A percentile compares a stretch with the other conserved stretches of the same genome.
phyloP scores from a whole-genome alignment of 1,140 invertebrate genomes.

The Aphelinus certus region DNA sequence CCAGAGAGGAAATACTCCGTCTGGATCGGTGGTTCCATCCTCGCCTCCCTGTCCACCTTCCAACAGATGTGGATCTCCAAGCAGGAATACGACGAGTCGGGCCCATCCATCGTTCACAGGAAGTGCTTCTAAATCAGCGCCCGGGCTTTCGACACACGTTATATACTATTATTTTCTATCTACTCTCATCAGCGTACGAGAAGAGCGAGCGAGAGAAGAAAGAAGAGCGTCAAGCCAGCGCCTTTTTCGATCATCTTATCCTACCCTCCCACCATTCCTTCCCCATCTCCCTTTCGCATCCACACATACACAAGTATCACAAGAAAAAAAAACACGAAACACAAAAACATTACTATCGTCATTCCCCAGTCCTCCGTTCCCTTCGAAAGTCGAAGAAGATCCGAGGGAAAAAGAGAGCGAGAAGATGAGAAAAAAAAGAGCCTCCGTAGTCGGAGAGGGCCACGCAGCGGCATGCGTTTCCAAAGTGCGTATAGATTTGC shows the following conservation, averaged over 20 bases:
- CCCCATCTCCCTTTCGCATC: slow-evolving; percentile 11
- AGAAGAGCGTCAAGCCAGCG: slow-evolving; percentile 21
- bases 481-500: neutral
- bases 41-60: slow-evolving; percentile 88
- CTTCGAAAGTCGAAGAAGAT: slow-evolving; percentile 21
- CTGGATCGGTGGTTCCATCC: slow-evolving; percentile 89
- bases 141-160: too few relatives aligned
- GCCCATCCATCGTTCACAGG: slow-evolving; percentile 92
- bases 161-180: too few relatives aligned
- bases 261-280: slow-evolving; percentile 9
- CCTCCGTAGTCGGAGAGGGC: slow-evolving; percentile 4
- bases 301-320: slow-evolving; percentile 21
- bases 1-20: slow-evolving; percentile 87
- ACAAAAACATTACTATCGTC: slow-evolving; percentile 12
- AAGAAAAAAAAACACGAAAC: too few relatives aligned
- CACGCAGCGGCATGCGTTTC: slow-evolving; percentile 9
- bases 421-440: slow-evolving; percentile 35
- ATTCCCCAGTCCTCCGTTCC: slow-evolving; percentile 18
- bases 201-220: slow-evolving; percentile 5
- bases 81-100: slow-evolving; percentile 95
- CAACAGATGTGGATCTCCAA: slow-evolving; percentile 97
- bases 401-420: slow-evolving; percentile 5
- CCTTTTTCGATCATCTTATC: slow-evolving; percentile 36
- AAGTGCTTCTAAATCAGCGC: slow-evolving; percentile 87
- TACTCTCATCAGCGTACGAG: too few relatives aligned